Evolutionary conservation across 2,113 vertebrate species (phyloP), one percentile per base, ranked within the genome.

Genomic region (Drymodes brunneopygia): DNA sequence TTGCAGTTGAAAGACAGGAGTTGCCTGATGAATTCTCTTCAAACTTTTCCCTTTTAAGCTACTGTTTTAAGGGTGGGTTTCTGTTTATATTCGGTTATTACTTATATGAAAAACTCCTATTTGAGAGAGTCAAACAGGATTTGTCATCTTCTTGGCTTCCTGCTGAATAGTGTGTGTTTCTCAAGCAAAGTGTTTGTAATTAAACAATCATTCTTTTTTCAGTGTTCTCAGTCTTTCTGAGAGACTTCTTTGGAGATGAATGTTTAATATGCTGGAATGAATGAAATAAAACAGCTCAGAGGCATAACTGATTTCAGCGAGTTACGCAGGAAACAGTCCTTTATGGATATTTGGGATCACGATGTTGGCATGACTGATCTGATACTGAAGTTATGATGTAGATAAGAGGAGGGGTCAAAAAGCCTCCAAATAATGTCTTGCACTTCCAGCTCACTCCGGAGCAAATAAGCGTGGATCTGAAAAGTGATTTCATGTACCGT

Each of bases 381-480:
- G 42, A 22, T 47, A 17, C 7, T 31, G 28, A 44, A 73, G 18
- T 61, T 47, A 17, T 12, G 28, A 21, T 27, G 27, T 31, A 44
- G 69, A 35, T 5, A 60, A 70, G 48, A 20, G 75, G 54, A 33
- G n/a, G 54, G 47, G 25, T 77, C 31, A 24, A 12, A 81, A 77
- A 36, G 38, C 70, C 33, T 86, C 75, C 48, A 58, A 54, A 35
- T 7, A 33, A 20, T 33, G 45, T 70, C 18, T 65, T 83, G 75
- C 66, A 66, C 92, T 95, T 93, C 2, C 64, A 99, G 99, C 99
- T 99, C 77, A 98, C 98, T 11, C 98, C 99, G 21, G 99, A 99
- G 95, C 99, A 99, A 96, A 99, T 99, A 97, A 99, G 98, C 77
- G 28, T 75, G n/a, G 99, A 99, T 65, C 97, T 99, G 77, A 98